phyloP scores from a whole-genome alignment of 2,888 invertebrate genomes.

The Synergus itoensis region DNA sequence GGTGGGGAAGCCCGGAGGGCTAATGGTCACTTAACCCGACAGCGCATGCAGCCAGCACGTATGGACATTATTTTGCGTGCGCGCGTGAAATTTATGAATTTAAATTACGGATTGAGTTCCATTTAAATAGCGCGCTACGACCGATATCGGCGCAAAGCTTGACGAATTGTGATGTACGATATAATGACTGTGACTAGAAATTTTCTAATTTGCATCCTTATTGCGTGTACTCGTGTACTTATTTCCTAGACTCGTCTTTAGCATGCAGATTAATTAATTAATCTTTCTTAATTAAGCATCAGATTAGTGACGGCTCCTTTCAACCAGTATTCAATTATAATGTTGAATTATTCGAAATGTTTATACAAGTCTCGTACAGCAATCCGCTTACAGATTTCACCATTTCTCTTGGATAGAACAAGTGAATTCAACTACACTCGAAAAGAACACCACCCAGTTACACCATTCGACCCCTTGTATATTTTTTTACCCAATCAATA shows the following conservation, averaged over 20 bases:
- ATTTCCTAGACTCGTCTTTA: conserved; percentile 1
- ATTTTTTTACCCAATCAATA: conserved; percentile 27
- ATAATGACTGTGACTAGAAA: conserved; percentile 10
- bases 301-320: background rate
- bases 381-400: background rate
- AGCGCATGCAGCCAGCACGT: conserved; percentile 49
- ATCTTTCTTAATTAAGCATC: background rate
- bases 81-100: conserved; percentile 56
- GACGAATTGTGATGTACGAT: conserved; percentile 11
- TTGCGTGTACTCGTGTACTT: conserved; percentile 1
- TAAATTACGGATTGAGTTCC: conserved; percentile 54
- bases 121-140: conserved; percentile 49
- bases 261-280: background rate
- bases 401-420: background rate
- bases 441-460: background rate
- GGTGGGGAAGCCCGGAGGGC: conserved; percentile 19
- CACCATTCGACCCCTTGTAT: background rate
- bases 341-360: too few relatives aligned
- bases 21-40: conserved; percentile 56
- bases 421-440: background rate
- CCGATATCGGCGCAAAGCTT: conserved; percentile 26
- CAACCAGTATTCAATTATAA: background rate
- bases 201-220: conserved; percentile 16
- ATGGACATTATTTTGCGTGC: conserved; percentile 53
- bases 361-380: too few relatives aligned